These are phyloP conservation scores for Ancistrus triradiatus DNA, from an alignment of 2,113 vertebrate species.

Conservation along the genomic window DNA sequence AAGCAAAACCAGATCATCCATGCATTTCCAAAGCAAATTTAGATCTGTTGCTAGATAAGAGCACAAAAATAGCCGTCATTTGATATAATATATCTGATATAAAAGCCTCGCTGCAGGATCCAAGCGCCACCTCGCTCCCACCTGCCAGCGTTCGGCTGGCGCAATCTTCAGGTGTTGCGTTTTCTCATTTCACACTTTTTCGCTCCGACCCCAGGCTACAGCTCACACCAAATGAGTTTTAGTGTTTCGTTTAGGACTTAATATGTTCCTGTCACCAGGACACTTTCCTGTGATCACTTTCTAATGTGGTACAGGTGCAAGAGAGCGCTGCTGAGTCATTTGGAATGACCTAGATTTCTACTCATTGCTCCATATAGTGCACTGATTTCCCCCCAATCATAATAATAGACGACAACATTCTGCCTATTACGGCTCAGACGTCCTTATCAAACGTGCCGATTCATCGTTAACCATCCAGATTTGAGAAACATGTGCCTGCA, in stretches of 20 bases:
- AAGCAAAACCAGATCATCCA: too few species aligned
- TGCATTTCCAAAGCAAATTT: conserved; percentile 20
- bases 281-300: conserved; percentile 11
- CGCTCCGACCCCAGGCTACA: conserved; percentile 24
- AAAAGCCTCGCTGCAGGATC: conserved; percentile 17
- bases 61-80: conserved; percentile 5
- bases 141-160: conserved; percentile 19
- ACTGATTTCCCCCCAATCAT: too few species aligned
- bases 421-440: too few species aligned
- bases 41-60: conserved; percentile 5
- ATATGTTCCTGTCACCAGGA: conserved; percentile 4
- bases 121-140: not conserved
- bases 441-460: too few species aligned
- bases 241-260: not conserved
- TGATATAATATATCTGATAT: not conserved
- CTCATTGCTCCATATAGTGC: too few species aligned
- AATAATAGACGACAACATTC: too few species aligned
- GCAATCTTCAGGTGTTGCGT: conserved; percentile 39
- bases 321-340: too few species aligned
- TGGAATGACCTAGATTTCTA: too few species aligned
- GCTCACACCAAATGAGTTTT: conserved; percentile 16
- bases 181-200: conserved; percentile 44
- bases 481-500: too few species aligned
- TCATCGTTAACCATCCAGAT: too few species aligned
- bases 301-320: not conserved